Percentiles rank a stretch among this genome's conserved stretches.
Evolutionary conservation across 2,113 vertebrate genomes (phyloP).

Genomic region (Albula glossodonta): DNA sequence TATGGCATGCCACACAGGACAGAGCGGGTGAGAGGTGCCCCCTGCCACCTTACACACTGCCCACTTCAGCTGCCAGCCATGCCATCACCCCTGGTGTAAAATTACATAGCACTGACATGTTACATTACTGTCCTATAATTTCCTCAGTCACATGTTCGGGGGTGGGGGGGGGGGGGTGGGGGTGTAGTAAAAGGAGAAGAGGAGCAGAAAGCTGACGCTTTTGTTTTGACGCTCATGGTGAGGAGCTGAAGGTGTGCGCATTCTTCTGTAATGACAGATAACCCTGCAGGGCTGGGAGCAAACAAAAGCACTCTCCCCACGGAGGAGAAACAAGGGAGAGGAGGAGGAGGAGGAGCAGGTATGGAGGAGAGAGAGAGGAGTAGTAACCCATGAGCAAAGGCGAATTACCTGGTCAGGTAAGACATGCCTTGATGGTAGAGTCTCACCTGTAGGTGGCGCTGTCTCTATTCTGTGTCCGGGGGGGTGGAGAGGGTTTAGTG

Average conservation of each 20-base stretch:
- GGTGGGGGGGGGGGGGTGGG: too few species aligned
- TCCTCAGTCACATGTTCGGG: neutral
- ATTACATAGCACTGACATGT: neutral
- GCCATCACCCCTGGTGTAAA: neutral
- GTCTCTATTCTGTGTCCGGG: neutral
- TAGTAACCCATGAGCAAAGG: too few species aligned
- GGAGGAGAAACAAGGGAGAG: too few species aligned
- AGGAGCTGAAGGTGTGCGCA: neutral
- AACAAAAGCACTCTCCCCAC: conserved; percentile 5
- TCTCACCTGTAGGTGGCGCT: neutral
- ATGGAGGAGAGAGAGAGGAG: neutral
- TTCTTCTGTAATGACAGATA: conserved; percentile 17
- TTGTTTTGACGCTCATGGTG: neutral
- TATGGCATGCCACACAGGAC: too few species aligned
- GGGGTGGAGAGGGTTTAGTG: too few species aligned
- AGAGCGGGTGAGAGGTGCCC: too few species aligned
- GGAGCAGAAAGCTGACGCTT: neutral
- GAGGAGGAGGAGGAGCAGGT: neutral
- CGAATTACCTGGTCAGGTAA: neutral
- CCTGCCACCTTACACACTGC: too few species aligned
- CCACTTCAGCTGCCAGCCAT: too few species aligned
- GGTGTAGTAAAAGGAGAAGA: neutral
- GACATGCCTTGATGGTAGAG: neutral
- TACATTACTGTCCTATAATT: conserved; percentile 11
- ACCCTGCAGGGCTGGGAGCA: neutral